Base-by-base conservation (phyloP, 2,888 invertebrate species). In the Chironomus riparius region DNA sequence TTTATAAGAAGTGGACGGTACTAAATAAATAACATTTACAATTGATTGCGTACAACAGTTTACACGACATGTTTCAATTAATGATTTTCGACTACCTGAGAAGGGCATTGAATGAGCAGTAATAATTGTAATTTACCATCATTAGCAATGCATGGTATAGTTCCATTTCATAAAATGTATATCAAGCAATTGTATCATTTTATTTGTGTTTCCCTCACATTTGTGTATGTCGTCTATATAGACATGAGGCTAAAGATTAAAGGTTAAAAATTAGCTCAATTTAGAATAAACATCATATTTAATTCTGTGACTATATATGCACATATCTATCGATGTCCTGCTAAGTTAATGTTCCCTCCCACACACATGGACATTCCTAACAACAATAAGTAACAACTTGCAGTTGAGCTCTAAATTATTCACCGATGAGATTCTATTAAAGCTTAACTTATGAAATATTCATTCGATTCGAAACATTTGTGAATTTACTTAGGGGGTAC, bases 11-110 rank as follows among this genome's bases (percentile, higher is more conserved):
- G 48, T 28, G 65, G 12, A 21, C 0, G 15, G 68, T 15, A 38
- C 21, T 65, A 24, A 65, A 22, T 65, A 65, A 65, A 65, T 21
- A 65, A 65, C 21, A 65, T 65, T 65, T 65, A 24, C 65, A 65
- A 65, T 65, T 65, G 65, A 65, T 65, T 65, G 28, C 68, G 38
- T 28, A 38, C 68, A 68, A 21, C 13, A 68, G 18, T 61, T 62
- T 21, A 62, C 68, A 50, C 48, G 61, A 72, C 72, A 62, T 62
- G 62, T 72, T 72, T 62, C 72, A 72, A 72, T 72, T 72, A 72
- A 72, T 72, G 72, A 61, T 61, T 62, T 72, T 15, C 24, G 71
- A 21, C 24, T 56, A 56, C 15, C 38, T 38, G 7, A 56, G 56
- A 56, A 50, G 18, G 56, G 18, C 56, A 56, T 18, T 15, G 71